Base-by-base conservation (phyloP, 2,797 vertebrate genomes). In the Catostomus latipinnis region DNA sequence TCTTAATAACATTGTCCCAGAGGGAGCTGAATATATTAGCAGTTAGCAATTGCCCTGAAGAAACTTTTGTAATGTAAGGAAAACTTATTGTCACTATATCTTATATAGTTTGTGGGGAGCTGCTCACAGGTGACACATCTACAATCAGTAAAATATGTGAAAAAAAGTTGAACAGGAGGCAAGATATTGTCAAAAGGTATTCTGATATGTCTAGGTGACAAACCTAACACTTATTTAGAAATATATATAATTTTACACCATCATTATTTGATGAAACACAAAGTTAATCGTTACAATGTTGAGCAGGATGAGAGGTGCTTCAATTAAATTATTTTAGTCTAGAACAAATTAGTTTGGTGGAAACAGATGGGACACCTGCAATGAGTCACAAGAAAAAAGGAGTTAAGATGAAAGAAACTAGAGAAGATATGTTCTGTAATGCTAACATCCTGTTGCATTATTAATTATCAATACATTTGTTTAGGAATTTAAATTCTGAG, bases 1-100 rank as follows among this genome's bases (percentile, higher is more conserved):
- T 74, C 71, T 62, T 60, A 74, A 50, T 62, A 18, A 12, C 49
- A 74, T 52, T 74, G 46, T 61, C 57, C 57, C 57, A 61, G 11
- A 61, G 16, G 71, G 56, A 60, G 6, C 16, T 62, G 71, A 52
- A 62, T 62, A 13, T 50, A 49, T 34, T 73, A 61, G 12, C 34
- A 45, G 61, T 46, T 13, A 63, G 2, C 18, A 62, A 72, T 1
- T 13, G 12, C 16, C 57, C n/a, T 18, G 6, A 66, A 34, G 18
- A 49, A 6, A 66, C 6, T 48, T 8, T 7, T 52, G 45, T 60
- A 49, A 72, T 22, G 45, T n/a, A 57, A 60, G 16, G 14, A 16
- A 48, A 8, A 48, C 9, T 13, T 46, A 9, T 11, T 66, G n/a
- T 49, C 3, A 34, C 2, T 3, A 18, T 18, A 18, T 18, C 16